Conservation (phyloP, 1,140 invertebrate species). For the Scaptomyza pallida region DNA sequence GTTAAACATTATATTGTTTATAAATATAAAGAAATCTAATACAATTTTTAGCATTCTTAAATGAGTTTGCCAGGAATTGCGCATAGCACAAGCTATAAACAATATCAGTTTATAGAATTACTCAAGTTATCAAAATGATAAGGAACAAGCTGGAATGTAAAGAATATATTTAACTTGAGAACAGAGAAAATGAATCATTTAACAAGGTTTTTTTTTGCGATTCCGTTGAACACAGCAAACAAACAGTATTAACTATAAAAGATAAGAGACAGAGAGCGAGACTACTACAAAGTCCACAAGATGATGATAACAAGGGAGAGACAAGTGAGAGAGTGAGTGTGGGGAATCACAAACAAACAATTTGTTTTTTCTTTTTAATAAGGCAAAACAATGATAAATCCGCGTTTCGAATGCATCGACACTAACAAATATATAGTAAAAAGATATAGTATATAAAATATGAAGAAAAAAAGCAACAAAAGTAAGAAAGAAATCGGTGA, state of each 20-base stretch:
- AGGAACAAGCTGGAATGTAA: no score
- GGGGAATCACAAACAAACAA: background rate
- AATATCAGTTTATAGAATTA: background rate
- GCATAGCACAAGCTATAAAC: background rate
- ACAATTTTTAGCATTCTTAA: no score
- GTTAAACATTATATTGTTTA: no score
- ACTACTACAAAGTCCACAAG: constrained; percentile 26
- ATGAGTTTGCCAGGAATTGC: no score
- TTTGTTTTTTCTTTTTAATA: constrained; percentile 8
- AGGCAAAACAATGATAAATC: constrained; percentile 40
- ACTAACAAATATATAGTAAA: constrained; percentile 12
- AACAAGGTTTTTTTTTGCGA: constrained; percentile 6
- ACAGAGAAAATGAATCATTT: constrained; percentile 10
- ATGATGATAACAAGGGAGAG: constrained; percentile 15
- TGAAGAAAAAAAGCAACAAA: constrained; percentile 3
- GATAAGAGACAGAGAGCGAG: constrained; percentile 25
- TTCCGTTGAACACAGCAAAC: background rate
- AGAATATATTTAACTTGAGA: no score
- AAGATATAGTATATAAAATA: constrained; percentile 2
- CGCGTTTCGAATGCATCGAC: constrained; percentile 34
- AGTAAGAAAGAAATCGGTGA: constrained; percentile 37
- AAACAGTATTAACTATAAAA: background rate
- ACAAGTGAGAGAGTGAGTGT: background rate
- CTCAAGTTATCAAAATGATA: background rate
- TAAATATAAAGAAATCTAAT: no score